Percentiles rank a stretch among this genome's conserved stretches.
Evolutionary conservation across 2,888 invertebrate species (phyloP).

Genomic region (Temnothorax unifasciatus): DNA sequence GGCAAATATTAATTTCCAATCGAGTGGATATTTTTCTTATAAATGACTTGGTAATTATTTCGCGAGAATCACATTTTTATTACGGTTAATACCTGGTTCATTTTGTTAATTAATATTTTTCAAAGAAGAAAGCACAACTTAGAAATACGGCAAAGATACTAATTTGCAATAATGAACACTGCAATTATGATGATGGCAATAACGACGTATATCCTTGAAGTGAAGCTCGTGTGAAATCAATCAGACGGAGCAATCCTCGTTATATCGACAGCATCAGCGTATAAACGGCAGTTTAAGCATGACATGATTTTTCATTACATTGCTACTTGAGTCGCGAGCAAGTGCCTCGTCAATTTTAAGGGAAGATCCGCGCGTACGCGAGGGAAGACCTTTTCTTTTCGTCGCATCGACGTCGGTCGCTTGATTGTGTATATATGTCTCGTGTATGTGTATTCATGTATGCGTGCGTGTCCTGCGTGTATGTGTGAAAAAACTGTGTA

Average conservation of each 20-base stretch:
- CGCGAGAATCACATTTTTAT: neutral
- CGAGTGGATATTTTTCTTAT: neutral
- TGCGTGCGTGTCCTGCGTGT: conserved; percentile 25
- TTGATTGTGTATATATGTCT: conserved; percentile 57
- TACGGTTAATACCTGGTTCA: neutral
- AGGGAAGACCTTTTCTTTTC: conserved; percentile 48
- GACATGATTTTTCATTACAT: conserved; percentile 28
- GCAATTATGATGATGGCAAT: neutral
- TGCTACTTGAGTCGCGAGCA: neutral
- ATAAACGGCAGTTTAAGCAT: conserved; percentile 21
- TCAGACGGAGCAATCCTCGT: conserved; percentile 27
- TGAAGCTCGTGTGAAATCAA: conserved; percentile 1
- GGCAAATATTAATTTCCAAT: neutral
- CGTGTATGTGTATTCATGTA: conserved; percentile 33
- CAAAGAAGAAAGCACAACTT: neutral
- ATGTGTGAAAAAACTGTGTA: conserved; percentile 65
- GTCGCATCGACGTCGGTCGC: conserved; percentile 76
- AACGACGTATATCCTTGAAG: neutral
- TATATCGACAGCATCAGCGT: neutral
- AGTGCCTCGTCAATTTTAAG: conserved; percentile 15
- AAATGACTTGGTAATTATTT: neutral
- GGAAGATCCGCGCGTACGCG: conserved; percentile 54
- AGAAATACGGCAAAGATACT: neutral
- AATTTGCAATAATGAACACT: neutral
- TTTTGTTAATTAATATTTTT: neutral